These are phyloP conservation scores for Palloptera scutellata DNA, from an alignment of 2,888 invertebrate genomes.

Conservation along the genomic window DNA sequence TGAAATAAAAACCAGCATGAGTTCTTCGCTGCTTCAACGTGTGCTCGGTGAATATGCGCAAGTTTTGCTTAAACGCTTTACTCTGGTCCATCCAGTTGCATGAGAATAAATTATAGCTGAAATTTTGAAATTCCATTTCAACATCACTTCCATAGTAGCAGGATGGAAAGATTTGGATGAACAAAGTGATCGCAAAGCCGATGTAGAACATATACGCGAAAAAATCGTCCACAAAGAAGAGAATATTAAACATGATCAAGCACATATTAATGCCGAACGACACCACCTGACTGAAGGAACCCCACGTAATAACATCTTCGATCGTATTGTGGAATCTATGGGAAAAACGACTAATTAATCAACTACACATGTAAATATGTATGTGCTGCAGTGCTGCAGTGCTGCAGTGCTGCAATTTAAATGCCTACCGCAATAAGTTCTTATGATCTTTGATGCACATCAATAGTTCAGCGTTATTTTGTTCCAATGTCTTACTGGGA, in stretches of 20 bases:
- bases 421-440: conserved; percentile 19
- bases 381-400: not conserved
- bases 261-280: conserved; percentile 23
- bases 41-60: conserved; percentile 23
- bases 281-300: conserved; percentile 12
- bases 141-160: conserved; percentile 31
- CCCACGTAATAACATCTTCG: conserved; percentile 8
- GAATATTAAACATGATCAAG: conserved; percentile 18
- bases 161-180: conserved; percentile 30
- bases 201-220: conserved; percentile 18
- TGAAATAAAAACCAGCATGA: conserved; percentile 17
- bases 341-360: too few relatives aligned
- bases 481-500: not conserved
- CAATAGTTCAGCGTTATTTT: conserved; percentile 18
- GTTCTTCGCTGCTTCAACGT: conserved; percentile 1
- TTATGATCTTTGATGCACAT: conserved; percentile 32
- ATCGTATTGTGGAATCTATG: conserved; percentile 11
- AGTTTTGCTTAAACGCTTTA: conserved; percentile 17
- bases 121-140: conserved; percentile 25
- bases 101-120: conserved; percentile 21
- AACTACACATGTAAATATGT: not conserved
- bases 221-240: conserved; percentile 24
- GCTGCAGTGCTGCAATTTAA: too few relatives aligned
- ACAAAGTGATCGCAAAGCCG: conserved; percentile 14
- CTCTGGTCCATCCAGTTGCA: conserved; percentile 33